phyloP scores from a whole-genome alignment of 2,113 vertebrate genomes.

The Nematolebias whitei region DNA sequence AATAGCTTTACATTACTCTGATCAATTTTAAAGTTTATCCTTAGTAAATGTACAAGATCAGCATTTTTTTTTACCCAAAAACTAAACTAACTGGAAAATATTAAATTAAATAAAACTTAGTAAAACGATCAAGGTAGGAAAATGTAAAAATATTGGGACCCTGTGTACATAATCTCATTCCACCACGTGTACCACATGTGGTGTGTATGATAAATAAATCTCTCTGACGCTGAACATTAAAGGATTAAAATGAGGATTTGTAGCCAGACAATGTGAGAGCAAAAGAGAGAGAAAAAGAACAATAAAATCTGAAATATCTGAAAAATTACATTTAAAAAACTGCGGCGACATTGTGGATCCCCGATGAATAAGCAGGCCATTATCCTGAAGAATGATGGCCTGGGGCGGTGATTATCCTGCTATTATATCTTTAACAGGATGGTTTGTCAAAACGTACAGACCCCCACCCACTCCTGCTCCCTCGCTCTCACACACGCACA shows the following conservation, averaged over 20 bases:
- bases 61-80: too few relatives aligned
- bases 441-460: conserved; percentile 90
- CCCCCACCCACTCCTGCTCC: conserved; percentile 61
- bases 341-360: conserved; percentile 85
- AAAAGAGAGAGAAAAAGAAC: conserved; percentile 54
- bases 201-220: too few relatives aligned
- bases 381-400: conserved; percentile 93
- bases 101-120: too few relatives aligned
- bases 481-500: conserved; percentile 63
- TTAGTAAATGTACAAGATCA: too few relatives aligned
- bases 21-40: too few relatives aligned
- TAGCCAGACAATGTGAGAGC: neutral
- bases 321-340: conserved; percentile 79
- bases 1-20: too few relatives aligned
- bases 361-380: conserved; percentile 92
- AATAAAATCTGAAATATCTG: conserved; percentile 78
- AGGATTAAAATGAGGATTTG: conserved; percentile 16
- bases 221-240: too few relatives aligned
- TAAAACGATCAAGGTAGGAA: neutral
- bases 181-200: too few relatives aligned
- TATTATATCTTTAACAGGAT: conserved; percentile 93
- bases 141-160: too few relatives aligned
- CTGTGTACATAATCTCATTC: too few relatives aligned
- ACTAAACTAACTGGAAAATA: too few relatives aligned
- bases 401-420: conserved; percentile 89